These are phyloP conservation scores for Corythoichthys haematopterus DNA, from an alignment of 2,113 vertebrate genomes.

Conservation along the genomic window DNA sequence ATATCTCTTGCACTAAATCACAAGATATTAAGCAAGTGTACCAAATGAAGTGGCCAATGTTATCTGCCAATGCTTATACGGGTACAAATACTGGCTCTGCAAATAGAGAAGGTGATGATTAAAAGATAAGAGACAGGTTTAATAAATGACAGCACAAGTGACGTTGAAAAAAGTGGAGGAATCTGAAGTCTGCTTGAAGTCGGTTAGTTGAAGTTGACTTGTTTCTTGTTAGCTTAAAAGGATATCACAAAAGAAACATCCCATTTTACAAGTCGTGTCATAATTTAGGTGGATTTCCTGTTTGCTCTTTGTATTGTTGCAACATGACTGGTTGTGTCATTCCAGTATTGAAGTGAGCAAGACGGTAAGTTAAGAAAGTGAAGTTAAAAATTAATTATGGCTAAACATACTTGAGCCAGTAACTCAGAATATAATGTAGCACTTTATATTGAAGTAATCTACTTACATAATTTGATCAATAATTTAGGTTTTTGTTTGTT, in stretches of 20 bases:
- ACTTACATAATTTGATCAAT: not conserved
- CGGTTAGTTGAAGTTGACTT: not conserved
- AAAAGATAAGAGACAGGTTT: conserved; percentile 18
- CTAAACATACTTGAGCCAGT: too few species aligned
- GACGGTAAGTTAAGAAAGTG: not conserved
- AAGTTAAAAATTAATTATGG: not conserved
- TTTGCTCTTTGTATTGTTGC: not conserved
- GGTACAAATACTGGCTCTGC: conserved; percentile 12
- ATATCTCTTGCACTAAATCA: not conserved
- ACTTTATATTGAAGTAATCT: not conserved
- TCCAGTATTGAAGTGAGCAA: not conserved
- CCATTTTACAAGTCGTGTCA: not conserved
- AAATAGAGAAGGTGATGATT: conserved; percentile 1
- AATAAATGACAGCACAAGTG: conserved; percentile 9
- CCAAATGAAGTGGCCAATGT: not conserved
- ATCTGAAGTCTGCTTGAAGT: not conserved
- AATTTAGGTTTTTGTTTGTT: conserved; percentile 13
- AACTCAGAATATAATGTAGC: not conserved
- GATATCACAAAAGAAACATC: not conserved
- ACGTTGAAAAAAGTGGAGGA: not conserved
- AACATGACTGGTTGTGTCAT: not conserved
- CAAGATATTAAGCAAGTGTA: not conserved
- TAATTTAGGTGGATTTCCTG: not conserved
- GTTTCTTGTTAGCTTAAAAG: not conserved
- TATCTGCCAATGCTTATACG: not conserved